phyloP scores from a whole-genome alignment of 2,113 vertebrate genomes.

The Mus musculus region GRCm39 chr4:31551501-31552000 shows the following conservation, averaged over 20 bases:
- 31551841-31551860: slow-evolving; percentile 20
- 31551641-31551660: neutral
- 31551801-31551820: slow-evolving; percentile 26
- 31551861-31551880: neutral
- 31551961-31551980: neutral
- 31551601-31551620: neutral
- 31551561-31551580: neutral
- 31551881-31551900: neutral
- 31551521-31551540: neutral
- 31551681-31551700: slow-evolving; percentile 28
- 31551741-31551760: neutral
- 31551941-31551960: neutral
- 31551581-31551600: neutral
- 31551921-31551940: slow-evolving; percentile 42
- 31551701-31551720: neutral
- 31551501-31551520: too few relatives aligned
- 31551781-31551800: slow-evolving; percentile 13
- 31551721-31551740: slow-evolving; percentile 12
- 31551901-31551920: slow-evolving; percentile 6
- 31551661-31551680: neutral
- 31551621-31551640: slow-evolving; percentile 41
- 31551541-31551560: neutral
- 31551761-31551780: neutral
- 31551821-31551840: slow-evolving; percentile 20
- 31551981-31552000: slow-evolving; percentile 43